Percentiles rank a stretch among this genome's conserved stretches.
Evolutionary conservation across 2,113 vertebrate species (phyloP).

Genomic region (Oreotrochilus melanogaster): DNA sequence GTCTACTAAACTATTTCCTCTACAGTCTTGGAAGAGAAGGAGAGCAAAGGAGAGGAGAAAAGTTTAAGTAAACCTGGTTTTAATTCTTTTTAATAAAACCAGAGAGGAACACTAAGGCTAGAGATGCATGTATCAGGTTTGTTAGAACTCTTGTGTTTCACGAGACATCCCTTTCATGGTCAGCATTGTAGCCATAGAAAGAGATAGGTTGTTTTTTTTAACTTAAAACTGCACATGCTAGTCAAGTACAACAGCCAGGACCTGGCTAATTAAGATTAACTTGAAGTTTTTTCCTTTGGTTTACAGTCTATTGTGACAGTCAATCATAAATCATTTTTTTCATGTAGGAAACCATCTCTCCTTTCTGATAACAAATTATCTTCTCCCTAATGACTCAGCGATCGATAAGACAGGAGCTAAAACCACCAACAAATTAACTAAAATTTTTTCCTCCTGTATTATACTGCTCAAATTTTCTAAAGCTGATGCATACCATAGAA

Average conservation of each 20-base stretch:
- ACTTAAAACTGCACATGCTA: not conserved
- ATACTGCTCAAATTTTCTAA: not conserved
- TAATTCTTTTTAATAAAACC: not conserved
- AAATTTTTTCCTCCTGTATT: not conserved
- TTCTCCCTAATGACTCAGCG: not conserved
- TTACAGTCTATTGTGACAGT: not conserved
- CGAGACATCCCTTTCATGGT: not conserved
- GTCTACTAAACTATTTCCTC: not conserved
- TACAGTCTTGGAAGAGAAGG: not conserved
- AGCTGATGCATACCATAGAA: not conserved
- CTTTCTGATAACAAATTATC: not conserved
- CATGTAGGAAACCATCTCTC: not conserved
- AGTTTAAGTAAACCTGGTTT: accelerated
- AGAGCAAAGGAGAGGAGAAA: not conserved
- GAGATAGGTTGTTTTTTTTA: accelerated
- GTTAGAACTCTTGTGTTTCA: not conserved
- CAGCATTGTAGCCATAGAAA: accelerated
- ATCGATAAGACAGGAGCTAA: not conserved
- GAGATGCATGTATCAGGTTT: not conserved
- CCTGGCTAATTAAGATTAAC: not conserved
- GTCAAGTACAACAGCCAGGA: not conserved
- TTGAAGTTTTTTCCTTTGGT: not conserved
- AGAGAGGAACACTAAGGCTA: not conserved
- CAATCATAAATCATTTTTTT: not conserved
- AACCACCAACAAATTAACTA: not conserved